Evolutionary conservation across 2,888 invertebrate species (phyloP), one percentile per base, ranked within the genome.

Genomic region (Lumbricus terrestris): DNA sequence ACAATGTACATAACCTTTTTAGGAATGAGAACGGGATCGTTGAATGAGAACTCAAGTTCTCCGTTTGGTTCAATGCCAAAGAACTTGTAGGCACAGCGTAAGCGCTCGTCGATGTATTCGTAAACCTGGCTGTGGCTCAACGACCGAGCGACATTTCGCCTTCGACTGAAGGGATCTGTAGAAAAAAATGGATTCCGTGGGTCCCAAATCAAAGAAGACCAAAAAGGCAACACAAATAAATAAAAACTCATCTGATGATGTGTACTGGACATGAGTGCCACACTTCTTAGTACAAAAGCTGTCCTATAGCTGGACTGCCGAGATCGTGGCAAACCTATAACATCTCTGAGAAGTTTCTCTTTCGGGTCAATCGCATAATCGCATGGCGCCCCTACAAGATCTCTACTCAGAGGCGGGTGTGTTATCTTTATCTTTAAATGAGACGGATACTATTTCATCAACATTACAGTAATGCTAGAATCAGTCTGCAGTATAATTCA

Each of bases 81-180:
- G 93, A 96, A 96, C 38, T 94, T 92, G 92, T 95, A 96, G 3
- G 96, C 94, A 35, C 94, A 94, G 88, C 95, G 93, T 54, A 96
- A 93, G 88, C 95, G 95, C 69, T 95, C 95, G 88, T 95, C 93
- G 91, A 96, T 95, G 92, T 95, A 96, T 82, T 96, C 95, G 93
- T 95, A 95, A 40, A 95, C 94, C 83, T 94, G 93, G 34, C 94
- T 93, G 91, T 95, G 95, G 89, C 94, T 95, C 82, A 96, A 94
- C 82, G 95, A 94, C 88, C 95, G 93, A 8, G 95, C 94, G 35
- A 96, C 93, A 93, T 96, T 96, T 90, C 95, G 94, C 92, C 95
- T 95, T 15, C 93, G 92, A 82, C 94, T 92, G 92, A 95, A 95
- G 8, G 96, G 96, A 94, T 96, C 96, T 96, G 93, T 69, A 93